Conservation (phyloP, 2,113 vertebrate genomes). For the Mastomys natalensis region DNA sequence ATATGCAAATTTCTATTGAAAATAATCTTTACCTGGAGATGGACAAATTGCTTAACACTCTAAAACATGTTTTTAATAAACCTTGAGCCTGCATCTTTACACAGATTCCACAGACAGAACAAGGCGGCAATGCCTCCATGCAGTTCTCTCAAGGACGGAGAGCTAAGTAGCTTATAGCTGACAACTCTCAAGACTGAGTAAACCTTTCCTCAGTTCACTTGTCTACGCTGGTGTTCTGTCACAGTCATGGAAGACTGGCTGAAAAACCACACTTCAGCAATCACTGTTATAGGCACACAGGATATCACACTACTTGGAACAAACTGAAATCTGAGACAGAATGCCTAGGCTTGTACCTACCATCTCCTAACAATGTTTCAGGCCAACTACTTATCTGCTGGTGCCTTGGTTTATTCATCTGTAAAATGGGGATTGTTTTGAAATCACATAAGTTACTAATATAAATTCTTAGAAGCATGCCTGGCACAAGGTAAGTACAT, state of each 20-base stretch:
- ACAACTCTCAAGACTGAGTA: neutral
- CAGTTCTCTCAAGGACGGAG: neutral
- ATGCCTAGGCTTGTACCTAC: neutral
- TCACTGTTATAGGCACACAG: neutral
- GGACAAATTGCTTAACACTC: neutral
- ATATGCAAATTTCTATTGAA: neutral
- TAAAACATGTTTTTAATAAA: conserved; percentile 20
- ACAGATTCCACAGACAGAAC: neutral
- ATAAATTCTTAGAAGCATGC: neutral
- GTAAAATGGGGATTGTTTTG: neutral
- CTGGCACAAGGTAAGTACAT: neutral
- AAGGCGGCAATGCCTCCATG: neutral
- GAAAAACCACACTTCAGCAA: neutral
- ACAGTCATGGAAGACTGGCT: neutral
- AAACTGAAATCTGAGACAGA: neutral
- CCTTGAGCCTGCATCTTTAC: neutral
- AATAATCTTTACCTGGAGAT: neutral
- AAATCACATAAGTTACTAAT: neutral
- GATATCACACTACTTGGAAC: neutral
- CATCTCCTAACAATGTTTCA: neutral
- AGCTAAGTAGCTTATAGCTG: neutral
- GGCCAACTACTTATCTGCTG: neutral
- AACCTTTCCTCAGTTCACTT: neutral
- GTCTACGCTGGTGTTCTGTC: too few species aligned
- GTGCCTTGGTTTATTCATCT: neutral